These are phyloP conservation scores for Tokudaia tokunoshimensis DNA, from an alignment of 2,797 vertebrate genomes.

Conservation along the genomic window DNA sequence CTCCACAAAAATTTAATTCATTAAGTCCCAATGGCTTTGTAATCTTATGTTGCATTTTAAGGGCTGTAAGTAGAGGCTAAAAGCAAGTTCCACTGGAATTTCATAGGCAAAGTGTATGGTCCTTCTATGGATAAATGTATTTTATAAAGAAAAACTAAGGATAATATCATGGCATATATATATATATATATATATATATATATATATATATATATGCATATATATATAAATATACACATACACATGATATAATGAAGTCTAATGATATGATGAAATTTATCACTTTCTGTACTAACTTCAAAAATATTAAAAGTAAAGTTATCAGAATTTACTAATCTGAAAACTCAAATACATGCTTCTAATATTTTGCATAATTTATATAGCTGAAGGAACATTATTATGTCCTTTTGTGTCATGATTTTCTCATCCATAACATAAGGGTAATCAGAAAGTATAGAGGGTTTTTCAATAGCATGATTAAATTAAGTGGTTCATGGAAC, in stretches of 20 bases:
- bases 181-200: neutral
- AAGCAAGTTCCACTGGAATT: neutral
- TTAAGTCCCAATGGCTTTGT: neutral
- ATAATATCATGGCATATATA: neutral
- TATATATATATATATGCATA: no score
- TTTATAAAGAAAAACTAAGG: neutral
- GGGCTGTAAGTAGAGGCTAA: neutral
- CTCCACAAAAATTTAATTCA: constrained; percentile 4
- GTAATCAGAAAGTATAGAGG: neutral
- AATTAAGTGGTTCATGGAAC: neutral
- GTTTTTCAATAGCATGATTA: neutral
- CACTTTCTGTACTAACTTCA: neutral
- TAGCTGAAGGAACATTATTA: neutral
- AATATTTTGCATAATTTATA: neutral
- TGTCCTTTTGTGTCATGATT: constrained; percentile 2
- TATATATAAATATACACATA: no score
- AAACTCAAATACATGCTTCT: neutral
- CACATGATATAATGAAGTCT: neutral
- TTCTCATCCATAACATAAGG: neutral
- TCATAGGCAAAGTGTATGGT: neutral
- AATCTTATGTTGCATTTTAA: neutral
- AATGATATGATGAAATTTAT: neutral
- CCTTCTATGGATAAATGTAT: neutral
- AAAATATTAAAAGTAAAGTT: neutral
- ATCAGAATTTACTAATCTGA: neutral